Conservation (phyloP, 2,888 invertebrate genomes). For the Erebia ligea region DNA sequence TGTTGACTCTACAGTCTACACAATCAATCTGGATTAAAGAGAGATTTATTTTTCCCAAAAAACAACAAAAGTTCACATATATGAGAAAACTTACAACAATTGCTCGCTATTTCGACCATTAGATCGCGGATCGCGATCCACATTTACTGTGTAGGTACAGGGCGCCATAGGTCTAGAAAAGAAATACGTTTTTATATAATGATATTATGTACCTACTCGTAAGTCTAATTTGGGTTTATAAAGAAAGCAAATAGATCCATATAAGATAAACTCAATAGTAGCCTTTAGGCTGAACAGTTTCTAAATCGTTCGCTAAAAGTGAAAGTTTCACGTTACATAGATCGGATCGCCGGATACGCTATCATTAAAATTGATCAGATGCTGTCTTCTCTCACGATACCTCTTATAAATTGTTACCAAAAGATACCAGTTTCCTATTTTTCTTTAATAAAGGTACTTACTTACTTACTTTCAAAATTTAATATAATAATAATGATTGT, state of each 20-base stretch:
- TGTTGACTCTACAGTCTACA: too few relatives aligned
- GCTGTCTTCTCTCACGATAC: constrained; percentile 21
- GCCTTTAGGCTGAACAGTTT: constrained; percentile 26
- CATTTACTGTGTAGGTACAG: too few relatives aligned
- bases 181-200: background rate
- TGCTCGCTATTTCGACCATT: too few relatives aligned
- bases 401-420: constrained; percentile 12
- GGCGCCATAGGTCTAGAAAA: background rate
- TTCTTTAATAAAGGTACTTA: background rate
- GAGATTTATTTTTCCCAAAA: too few relatives aligned
- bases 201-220: background rate
- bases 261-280: constrained; percentile 15
- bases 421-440: constrained; percentile 14
- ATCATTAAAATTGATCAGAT: constrained; percentile 29
- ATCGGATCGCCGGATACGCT: constrained; percentile 26
- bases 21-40: too few relatives aligned
- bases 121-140: background rate
- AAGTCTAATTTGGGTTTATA: background rate
- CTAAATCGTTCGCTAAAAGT: constrained; percentile 29
- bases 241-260: constrained; percentile 4
- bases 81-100: too few relatives aligned
- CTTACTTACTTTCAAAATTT: too few relatives aligned
- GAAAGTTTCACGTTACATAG: constrained; percentile 27
- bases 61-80: too few relatives aligned
- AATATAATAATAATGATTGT: too few relatives aligned